Conservation (phyloP, 2,797 vertebrate species). For the Meda fulgida region DNA sequence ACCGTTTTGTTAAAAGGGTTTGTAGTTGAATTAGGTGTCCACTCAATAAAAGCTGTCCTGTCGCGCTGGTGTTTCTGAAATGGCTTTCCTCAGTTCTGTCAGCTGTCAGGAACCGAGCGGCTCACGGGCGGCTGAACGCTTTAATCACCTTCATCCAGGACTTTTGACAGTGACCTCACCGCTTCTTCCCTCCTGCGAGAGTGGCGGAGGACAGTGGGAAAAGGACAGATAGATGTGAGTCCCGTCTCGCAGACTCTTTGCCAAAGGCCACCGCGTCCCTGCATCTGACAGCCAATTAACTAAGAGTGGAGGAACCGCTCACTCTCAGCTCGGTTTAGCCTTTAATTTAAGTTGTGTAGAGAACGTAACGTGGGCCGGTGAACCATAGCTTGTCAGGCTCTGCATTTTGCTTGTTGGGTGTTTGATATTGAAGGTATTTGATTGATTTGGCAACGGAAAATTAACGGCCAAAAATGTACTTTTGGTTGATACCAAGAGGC, state of each 20-base stretch:
- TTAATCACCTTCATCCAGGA: conserved; percentile 12
- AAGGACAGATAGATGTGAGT: conserved; percentile 20
- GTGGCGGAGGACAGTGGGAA: conserved; percentile 4
- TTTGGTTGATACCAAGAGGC: no score
- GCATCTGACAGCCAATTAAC: conserved; percentile 56
- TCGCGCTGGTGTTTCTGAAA: background rate
- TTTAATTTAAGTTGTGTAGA: conserved; percentile 4
- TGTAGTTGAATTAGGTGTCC: conserved; percentile 17
- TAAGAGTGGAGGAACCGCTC: conserved; percentile 1
- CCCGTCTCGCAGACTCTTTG: conserved; percentile 15
- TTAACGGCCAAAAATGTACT: no score
- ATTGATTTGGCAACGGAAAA: no score
- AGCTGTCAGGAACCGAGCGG: background rate
- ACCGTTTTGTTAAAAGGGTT: background rate
- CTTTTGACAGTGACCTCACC: background rate
- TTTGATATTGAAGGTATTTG: background rate
- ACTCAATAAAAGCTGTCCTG: background rate
- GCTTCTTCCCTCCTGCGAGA: background rate
- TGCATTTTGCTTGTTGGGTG: background rate
- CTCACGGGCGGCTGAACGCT: background rate
- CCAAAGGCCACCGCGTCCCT: conserved; percentile 26
- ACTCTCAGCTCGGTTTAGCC: background rate
- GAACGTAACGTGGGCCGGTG: background rate
- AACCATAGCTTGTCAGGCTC: background rate
- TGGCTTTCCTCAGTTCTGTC: background rate